Conservation (phyloP, 2,888 invertebrate species). For the Aspidapion aeneum region DNA sequence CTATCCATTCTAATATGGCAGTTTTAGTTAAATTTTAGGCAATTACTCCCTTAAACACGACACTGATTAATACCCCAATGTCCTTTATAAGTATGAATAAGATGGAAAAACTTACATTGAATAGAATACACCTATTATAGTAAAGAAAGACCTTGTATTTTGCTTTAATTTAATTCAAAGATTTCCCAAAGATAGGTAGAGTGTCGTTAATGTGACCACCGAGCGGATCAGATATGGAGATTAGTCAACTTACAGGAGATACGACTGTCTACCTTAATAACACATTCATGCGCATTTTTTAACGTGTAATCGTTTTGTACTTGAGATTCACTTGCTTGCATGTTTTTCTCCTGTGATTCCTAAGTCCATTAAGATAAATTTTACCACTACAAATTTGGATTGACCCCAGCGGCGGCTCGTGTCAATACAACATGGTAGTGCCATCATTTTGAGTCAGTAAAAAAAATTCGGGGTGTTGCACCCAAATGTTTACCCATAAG, state of each 20-base stretch:
- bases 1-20: no score
- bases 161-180: constrained; percentile 43
- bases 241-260: constrained; percentile 42
- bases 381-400: no score
- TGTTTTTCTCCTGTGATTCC: background rate
- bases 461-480: no score
- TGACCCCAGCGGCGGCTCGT: no score
- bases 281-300: constrained; percentile 43
- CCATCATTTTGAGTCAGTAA: no score
- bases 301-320: constrained; percentile 30
- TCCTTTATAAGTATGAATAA: constrained; percentile 11
- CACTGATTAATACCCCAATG: no score
- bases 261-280: constrained; percentile 43
- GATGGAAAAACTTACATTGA: background rate
- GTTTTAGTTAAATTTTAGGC: no score
- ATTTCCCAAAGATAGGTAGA: constrained; percentile 43
- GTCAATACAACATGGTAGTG: no score
- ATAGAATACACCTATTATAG: constrained; percentile 27
- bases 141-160: constrained; percentile 42
- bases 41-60: no score
- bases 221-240: constrained; percentile 45
- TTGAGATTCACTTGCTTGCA: background rate
- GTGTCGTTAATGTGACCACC: constrained; percentile 45
- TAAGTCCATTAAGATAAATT: background rate
- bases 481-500: no score